These are phyloP conservation scores for Astyanax mexicanus DNA, from an alignment of 2,797 vertebrate species.

Conservation along the genomic window DNA sequence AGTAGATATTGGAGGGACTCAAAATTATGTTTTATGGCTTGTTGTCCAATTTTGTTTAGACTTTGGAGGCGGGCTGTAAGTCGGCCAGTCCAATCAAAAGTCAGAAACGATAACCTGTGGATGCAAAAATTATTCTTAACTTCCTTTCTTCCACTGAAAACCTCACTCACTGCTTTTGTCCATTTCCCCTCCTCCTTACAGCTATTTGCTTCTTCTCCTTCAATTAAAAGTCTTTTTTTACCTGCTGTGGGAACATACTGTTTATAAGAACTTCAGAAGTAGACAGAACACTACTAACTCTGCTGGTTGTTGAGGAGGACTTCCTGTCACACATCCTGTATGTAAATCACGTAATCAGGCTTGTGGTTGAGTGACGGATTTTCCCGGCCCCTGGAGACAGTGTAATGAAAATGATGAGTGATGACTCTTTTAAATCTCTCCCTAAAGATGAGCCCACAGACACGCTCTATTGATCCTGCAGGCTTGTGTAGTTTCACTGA, in stretches of 20 bases:
- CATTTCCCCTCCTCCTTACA: too few species aligned
- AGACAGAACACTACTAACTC: not conserved
- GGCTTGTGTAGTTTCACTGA: conserved; percentile 46
- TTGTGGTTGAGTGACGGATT: conserved; percentile 43
- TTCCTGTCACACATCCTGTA: conserved; percentile 50
- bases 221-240: too few species aligned
- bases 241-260: not conserved
- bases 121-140: too few species aligned
- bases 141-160: too few species aligned
- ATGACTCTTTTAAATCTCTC: conserved; percentile 48
- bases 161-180: too few species aligned
- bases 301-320: not conserved
- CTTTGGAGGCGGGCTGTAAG: too few species aligned
- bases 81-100: too few species aligned
- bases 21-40: too few species aligned
- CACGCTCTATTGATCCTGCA: conserved; percentile 59
- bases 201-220: too few species aligned
- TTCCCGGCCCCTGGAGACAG: conserved; percentile 51
- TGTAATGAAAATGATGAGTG: conserved; percentile 59
- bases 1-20: too few species aligned
- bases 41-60: too few species aligned
- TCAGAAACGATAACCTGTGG: too few species aligned
- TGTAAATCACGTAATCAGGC: conserved; percentile 51
- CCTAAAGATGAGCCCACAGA: conserved; percentile 57
- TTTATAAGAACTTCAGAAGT: not conserved